Evolutionary conservation across 2,888 invertebrate species (phyloP).

Genomic region (Lasioglossum malachurum): DNA sequence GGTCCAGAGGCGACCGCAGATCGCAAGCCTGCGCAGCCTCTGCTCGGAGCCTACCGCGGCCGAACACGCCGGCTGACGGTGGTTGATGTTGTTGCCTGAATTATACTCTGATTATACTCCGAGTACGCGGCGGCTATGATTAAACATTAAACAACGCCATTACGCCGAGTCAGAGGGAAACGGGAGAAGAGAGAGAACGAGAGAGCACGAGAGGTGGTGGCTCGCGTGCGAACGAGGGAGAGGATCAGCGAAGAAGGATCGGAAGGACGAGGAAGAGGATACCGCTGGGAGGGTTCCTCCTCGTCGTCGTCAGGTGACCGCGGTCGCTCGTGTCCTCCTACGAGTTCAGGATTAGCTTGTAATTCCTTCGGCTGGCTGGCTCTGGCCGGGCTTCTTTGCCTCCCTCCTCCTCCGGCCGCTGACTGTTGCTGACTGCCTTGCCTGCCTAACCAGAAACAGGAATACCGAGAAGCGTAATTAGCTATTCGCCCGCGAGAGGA

Average conservation of each 20-base stretch:
- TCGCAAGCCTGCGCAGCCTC: constrained; percentile 46
- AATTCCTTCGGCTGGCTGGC: constrained; percentile 70
- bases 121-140: constrained; percentile 82
- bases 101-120: constrained; percentile 84
- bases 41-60: constrained; percentile 25
- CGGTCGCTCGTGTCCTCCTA: constrained; percentile 83
- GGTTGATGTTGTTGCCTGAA: constrained; percentile 83
- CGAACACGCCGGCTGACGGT: constrained; percentile 64
- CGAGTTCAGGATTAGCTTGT: constrained; percentile 82
- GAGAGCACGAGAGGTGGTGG: constrained; percentile 54
- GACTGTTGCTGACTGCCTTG: constrained; percentile 48
- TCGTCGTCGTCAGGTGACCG: constrained; percentile 76
- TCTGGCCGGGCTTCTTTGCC: constrained; percentile 26
- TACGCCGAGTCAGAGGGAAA: constrained; percentile 71
- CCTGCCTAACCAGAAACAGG: constrained; percentile 83
- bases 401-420: constrained; percentile 16
- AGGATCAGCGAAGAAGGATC: background rate
- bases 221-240: constrained; percentile 28
- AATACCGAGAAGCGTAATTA: constrained; percentile 84
- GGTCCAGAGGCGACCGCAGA: constrained; percentile 73
- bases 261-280: constrained; percentile 31
- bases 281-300: constrained; percentile 29
- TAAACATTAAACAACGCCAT: constrained; percentile 85
- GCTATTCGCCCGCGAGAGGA: constrained; percentile 80
- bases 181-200: constrained; percentile 46